Base-by-base conservation (phyloP, 2,888 invertebrate species). In the Macrosoma leucophasiata region DNA sequence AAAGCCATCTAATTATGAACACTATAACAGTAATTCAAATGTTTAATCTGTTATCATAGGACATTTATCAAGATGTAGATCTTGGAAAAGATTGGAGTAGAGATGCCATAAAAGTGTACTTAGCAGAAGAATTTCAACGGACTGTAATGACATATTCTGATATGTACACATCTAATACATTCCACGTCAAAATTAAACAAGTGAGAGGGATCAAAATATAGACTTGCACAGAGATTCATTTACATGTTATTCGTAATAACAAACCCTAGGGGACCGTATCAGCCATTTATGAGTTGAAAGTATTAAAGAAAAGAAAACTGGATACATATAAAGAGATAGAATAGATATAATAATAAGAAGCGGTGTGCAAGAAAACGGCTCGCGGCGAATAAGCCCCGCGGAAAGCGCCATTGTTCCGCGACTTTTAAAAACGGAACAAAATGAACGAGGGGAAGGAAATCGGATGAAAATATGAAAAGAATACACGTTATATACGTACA, bases 401-500 rank as follows among this genome's bases (percentile, higher is more conserved):
- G 75, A 79, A 78, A 72, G 61, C 73, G 61, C 65, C 65, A 82
- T 84, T 84, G 84, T 84, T 77, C 79, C 71, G 76, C 65, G 78
- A 76, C 74, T 79, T 79, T 78, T 71, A 58, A 70, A 77, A 82
- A 79, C 70, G 77, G 71, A 77, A 74, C 77, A 73, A 78, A 79
- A 81, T 71, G 77, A 75, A 63, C 64, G 71, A 77, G 82, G 82
- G 82, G 77, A 77, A 74, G 78, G 81, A 82, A 84, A 81, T 82
- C 82, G 73, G 78, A 84, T 81, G 79, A 81, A 84, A 84, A 84
- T 82, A 85, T 84, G 81, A 82, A 84, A 79, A 79, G 82, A 82
- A 78, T 82, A 81, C 81, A 79, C 72, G 72, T 68, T 79, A 70
- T 71, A 47, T 69, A 75, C 68, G 69, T 65, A 74, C 64, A 76